Conservation (phyloP, 2,888 invertebrate species). For the Selenia dentaria region DNA sequence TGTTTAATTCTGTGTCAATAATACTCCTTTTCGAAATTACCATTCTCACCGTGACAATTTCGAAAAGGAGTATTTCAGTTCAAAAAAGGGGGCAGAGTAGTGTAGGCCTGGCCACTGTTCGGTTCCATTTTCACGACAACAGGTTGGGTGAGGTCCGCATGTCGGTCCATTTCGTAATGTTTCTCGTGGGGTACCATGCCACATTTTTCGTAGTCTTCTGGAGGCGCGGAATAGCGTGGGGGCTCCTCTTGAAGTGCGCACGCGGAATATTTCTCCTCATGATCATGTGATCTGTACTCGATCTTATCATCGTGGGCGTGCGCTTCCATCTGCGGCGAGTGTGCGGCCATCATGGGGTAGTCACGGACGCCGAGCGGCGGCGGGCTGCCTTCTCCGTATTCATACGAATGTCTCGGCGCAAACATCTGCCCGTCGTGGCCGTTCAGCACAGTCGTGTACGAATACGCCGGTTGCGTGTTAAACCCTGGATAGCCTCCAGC, state of each 20-base stretch:
- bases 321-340: constrained; percentile 85
- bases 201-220: constrained; percentile 87
- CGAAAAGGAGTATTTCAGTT: constrained; percentile 87
- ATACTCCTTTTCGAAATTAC: constrained; percentile 84
- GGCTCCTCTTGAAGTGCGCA: constrained; percentile 79
- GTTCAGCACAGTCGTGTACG: constrained; percentile 88
- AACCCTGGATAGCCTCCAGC: constrained; percentile 86
- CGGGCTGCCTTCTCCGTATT: constrained; percentile 86
- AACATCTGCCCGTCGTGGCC: constrained; percentile 91
- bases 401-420: constrained; percentile 85
- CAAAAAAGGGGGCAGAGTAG: constrained; percentile 91
- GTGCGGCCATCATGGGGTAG: constrained; percentile 87
- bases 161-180: constrained; percentile 75
- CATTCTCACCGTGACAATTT: constrained; percentile 71
- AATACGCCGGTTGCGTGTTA: constrained; percentile 83
- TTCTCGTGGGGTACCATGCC: constrained; percentile 79
- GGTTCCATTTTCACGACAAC: constrained; percentile 86
- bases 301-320: constrained; percentile 81
- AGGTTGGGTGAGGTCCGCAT: constrained; percentile 68
- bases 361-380: constrained; percentile 86
- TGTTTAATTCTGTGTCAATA: constrained; percentile 11
- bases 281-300: constrained; percentile 72
- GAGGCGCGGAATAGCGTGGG: constrained; percentile 81
- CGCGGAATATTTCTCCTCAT: constrained; percentile 75
- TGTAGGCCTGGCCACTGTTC: constrained; percentile 83